Percentiles rank a stretch among this genome's conserved stretches.
These are phyloP conservation scores for Manacus vitellinus DNA, from an alignment of 2,113 vertebrate species.

Conservation along the genomic window DNA sequence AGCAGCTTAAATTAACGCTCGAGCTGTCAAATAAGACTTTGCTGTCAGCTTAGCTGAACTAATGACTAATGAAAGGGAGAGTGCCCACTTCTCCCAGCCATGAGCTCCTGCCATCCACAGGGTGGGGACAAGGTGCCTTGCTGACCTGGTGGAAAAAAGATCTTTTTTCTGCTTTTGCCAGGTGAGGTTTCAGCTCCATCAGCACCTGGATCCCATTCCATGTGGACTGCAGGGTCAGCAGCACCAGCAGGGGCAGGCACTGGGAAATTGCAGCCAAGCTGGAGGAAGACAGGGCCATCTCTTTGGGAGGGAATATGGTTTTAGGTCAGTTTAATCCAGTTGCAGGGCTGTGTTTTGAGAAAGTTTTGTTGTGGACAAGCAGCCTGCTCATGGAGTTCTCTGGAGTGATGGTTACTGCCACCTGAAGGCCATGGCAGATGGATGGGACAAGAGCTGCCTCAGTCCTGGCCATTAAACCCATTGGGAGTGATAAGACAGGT, in stretches of 20 bases:
- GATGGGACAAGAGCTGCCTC: not conserved
- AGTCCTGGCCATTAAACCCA: not conserved
- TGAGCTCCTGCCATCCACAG: not conserved
- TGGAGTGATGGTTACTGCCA: not conserved
- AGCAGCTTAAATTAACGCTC: not conserved
- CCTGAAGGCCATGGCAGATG: not conserved
- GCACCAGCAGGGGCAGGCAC: rapidly evolving
- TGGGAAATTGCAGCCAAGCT: not conserved
- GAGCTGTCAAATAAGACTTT: not conserved
- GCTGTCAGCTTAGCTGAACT: not conserved
- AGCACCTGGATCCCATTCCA: not conserved
- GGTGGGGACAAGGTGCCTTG: not conserved
- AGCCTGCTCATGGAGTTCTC: rapidly evolving
- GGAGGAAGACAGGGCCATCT: not conserved
- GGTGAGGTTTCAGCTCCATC: not conserved
- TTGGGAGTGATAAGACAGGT: rapidly evolving
- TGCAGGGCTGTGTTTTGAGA: not conserved
- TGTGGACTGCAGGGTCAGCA: not conserved
- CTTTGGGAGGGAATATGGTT: not conserved
- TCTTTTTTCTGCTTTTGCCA: not conserved
- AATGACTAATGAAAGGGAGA: not conserved
- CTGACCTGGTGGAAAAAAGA: not conserved
- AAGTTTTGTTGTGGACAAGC: not conserved
- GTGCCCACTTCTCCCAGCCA: not conserved
- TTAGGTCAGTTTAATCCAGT: not conserved